These are phyloP conservation scores for Stratiomys singularior DNA, from an alignment of 2,888 invertebrate genomes.

Conservation along the genomic window DNA sequence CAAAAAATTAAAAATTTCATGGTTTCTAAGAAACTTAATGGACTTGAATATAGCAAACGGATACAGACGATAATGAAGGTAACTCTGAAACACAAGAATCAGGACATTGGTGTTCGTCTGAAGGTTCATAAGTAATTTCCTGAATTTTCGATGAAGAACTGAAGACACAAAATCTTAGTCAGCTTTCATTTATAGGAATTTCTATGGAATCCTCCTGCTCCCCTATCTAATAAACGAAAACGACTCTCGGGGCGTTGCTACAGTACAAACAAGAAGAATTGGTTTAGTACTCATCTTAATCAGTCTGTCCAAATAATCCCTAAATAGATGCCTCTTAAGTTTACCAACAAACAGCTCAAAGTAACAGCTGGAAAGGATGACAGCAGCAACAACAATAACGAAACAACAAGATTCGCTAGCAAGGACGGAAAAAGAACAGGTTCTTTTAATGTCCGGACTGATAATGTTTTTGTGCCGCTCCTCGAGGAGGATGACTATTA, in stretches of 20 bases:
- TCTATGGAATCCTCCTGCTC: background rate
- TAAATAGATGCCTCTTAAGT: conserved; percentile 37
- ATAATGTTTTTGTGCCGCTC: conserved; percentile 28
- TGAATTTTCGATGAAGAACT: too few relatives aligned
- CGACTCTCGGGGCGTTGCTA: conserved; percentile 21
- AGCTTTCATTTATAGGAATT: too few relatives aligned
- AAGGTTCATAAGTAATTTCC: too few relatives aligned
- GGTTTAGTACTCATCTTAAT: conserved; percentile 40
- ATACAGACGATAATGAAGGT: too few relatives aligned
- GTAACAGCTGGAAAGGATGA: conserved; percentile 31
- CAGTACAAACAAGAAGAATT: conserved; percentile 22
- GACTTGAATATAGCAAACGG: too few relatives aligned
- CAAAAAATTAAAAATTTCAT: too few relatives aligned
- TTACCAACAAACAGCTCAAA: conserved; percentile 32
- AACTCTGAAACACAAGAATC: too few relatives aligned
- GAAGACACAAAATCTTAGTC: too few relatives aligned
- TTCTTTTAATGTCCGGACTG: conserved; percentile 32
- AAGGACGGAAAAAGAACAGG: conserved; percentile 33
- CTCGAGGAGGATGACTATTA: conserved; percentile 6
- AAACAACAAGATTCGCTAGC: too few relatives aligned
- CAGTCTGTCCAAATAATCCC: conserved; percentile 45
- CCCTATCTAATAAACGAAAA: conserved; percentile 9
- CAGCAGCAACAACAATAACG: background rate
- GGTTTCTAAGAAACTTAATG: too few relatives aligned
- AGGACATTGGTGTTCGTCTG: too few relatives aligned